A percentile compares a stretch with the other conserved stretches of the same genome.
These are phyloP conservation scores for Psilopsiagon aymara DNA, from an alignment of 2,113 vertebrate genomes.

Conservation along the genomic window DNA sequence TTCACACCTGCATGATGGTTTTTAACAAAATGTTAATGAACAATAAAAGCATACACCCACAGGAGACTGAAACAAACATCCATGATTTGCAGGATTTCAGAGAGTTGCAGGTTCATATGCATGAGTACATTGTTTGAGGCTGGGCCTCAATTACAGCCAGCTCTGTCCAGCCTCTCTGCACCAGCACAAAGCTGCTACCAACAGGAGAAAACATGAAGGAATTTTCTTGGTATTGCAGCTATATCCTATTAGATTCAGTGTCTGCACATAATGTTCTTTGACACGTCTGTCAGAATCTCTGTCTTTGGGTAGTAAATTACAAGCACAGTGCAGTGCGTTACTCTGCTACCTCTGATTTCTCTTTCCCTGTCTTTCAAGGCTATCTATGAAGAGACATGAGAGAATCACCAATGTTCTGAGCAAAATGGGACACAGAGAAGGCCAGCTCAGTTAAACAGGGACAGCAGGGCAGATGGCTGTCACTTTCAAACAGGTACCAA, in stretches of 20 bases:
- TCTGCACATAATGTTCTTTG: not conserved
- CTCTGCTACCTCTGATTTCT: not conserved
- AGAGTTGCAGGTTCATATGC: not conserved
- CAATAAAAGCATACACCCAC: conserved; percentile 38
- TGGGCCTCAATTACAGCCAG: not conserved
- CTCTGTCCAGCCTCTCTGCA: not conserved
- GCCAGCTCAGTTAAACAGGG: not conserved
- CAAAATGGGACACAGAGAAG: not conserved
- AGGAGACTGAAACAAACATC: not conserved
- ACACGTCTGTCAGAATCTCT: too few species aligned
- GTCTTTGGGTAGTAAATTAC: not conserved
- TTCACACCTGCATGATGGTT: conserved; percentile 88
- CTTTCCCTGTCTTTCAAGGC: not conserved
- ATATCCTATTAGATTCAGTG: not conserved
- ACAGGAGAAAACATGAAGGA: fast-evolving
- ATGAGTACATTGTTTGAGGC: not conserved
- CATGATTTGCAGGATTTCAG: not conserved
- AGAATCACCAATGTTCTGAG: not conserved
- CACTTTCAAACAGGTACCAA: not conserved
- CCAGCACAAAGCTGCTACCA: not conserved
- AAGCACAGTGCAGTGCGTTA: not conserved
- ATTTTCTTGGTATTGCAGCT: not conserved
- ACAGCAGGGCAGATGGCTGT: not conserved
- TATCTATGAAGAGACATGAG: fast-evolving
- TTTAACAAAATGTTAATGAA: conserved; percentile 87